These are phyloP conservation scores for Anser cygnoides DNA, from an alignment of 2,113 vertebrate species.

Conservation along the genomic window DNA sequence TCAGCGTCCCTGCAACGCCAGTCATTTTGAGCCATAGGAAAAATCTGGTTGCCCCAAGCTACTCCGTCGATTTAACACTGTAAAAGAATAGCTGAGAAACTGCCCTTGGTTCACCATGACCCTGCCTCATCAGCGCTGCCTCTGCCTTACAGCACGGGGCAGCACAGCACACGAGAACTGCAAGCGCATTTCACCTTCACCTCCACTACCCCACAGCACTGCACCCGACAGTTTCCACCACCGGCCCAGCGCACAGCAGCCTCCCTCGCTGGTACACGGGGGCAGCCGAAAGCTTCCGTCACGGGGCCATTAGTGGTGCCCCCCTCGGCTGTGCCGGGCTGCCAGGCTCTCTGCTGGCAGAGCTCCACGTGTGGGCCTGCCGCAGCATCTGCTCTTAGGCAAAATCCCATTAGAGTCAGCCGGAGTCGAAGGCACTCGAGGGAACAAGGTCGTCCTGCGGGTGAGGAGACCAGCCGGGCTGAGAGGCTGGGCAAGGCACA, in stretches of 20 bases:
- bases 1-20: not conserved
- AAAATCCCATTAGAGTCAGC: not conserved
- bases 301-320: not conserved
- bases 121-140: not conserved
- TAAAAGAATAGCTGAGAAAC: not conserved
- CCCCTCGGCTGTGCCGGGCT: not conserved
- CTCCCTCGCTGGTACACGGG: not conserved
- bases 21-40: not conserved
- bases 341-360: not conserved
- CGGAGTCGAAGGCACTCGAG: not conserved
- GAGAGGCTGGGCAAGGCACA: not conserved
- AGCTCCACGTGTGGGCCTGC: not conserved
- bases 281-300: not conserved
- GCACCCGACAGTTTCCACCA: fast-evolving
- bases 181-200: not conserved
- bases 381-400: not conserved
- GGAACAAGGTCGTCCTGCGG: not conserved
- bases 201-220: fast-evolving
- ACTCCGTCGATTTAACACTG: not conserved
- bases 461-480: not conserved
- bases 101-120: not conserved
- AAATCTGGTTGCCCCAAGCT: not conserved
- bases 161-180: not conserved
- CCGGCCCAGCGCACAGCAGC: not conserved
- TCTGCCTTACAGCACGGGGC: not conserved